These are phyloP conservation scores for Callopanchax toddi DNA, from an alignment of 2,113 vertebrate species.

Conservation along the genomic window DNA sequence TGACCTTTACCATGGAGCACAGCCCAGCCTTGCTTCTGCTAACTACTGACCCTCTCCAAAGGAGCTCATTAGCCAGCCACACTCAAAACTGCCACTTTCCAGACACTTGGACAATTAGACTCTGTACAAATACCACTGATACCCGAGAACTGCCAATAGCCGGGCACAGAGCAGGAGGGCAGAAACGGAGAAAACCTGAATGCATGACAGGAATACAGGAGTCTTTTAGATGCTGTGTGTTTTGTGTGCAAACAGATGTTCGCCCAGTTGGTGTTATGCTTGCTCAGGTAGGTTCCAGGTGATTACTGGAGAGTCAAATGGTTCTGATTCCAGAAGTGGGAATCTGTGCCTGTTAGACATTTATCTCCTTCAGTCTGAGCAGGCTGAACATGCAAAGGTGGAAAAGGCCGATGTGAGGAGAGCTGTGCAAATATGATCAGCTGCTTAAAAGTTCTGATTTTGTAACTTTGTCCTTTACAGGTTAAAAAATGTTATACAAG, in stretches of 20 bases:
- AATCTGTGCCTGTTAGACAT: too few species aligned
- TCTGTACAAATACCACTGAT: constrained; percentile 68
- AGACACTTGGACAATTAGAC: constrained; percentile 69
- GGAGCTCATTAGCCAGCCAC: constrained; percentile 72
- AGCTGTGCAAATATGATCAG: too few species aligned
- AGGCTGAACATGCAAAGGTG: too few species aligned
- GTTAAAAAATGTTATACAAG: too few species aligned
- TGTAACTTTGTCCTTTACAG: too few species aligned
- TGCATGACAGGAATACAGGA: constrained; percentile 1
- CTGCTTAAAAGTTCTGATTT: too few species aligned
- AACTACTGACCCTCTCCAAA: constrained; percentile 67
- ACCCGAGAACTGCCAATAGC: constrained; percentile 50
- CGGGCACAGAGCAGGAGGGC: constrained; percentile 18
- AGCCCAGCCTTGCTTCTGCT: constrained; percentile 61
- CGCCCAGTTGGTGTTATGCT: too few species aligned
- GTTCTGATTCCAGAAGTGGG: too few species aligned
- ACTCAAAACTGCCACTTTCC: constrained; percentile 60
- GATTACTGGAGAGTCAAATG: too few species aligned
- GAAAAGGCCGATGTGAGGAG: too few species aligned
- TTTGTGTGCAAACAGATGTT: background rate
- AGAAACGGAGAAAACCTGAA: constrained; percentile 4
- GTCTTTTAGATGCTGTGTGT: background rate
- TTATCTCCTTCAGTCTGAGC: too few species aligned
- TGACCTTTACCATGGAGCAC: constrained; percentile 73
- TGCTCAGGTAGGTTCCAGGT: too few species aligned